Evolutionary conservation across 2,888 invertebrate genomes (phyloP).

Genomic region (Ptilodon capucinus): DNA sequence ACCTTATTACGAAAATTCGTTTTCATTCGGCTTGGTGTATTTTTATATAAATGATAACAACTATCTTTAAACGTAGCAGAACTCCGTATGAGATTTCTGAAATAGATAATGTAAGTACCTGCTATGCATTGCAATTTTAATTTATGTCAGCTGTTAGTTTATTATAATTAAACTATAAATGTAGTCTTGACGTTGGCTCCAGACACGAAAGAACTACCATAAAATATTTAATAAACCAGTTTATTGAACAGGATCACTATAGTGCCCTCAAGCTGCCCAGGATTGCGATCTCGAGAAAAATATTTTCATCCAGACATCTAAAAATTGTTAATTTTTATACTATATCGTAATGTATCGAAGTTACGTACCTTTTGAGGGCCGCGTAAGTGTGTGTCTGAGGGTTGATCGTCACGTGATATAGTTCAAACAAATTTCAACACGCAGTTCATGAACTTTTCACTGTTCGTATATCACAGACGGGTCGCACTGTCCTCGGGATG

Average conservation of each 20-base stretch:
- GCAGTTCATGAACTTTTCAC: conserved; percentile 81
- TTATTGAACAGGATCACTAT: conserved; percentile 63
- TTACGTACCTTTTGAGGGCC: conserved; percentile 60
- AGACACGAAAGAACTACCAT: conserved; percentile 43
- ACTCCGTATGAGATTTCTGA: background rate
- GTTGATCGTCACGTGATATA: conserved; percentile 64
- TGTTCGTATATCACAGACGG: conserved; percentile 77
- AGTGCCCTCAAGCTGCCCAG: conserved; percentile 41
- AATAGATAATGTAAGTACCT: background rate
- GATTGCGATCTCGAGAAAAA: conserved; percentile 38
- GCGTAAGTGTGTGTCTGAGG: conserved; percentile 40
- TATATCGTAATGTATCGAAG: conserved; percentile 7
- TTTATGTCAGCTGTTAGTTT: background rate
- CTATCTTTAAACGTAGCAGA: too few relatives aligned
- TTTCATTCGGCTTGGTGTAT: background rate
- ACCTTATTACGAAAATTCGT: background rate
- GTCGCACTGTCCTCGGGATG: conserved; percentile 70
- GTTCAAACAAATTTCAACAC: conserved; percentile 78
- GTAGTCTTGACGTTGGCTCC: conserved; percentile 38
- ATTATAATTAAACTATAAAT: conserved; percentile 5
- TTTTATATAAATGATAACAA: background rate
- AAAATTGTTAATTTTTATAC: background rate
- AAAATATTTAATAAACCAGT: conserved; percentile 74
- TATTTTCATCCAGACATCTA: conserved; percentile 14
- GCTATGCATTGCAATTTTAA: background rate